Conservation (phyloP, 2,113 vertebrate genomes). For the Speoplatyrhinus poulsoni region DNA sequence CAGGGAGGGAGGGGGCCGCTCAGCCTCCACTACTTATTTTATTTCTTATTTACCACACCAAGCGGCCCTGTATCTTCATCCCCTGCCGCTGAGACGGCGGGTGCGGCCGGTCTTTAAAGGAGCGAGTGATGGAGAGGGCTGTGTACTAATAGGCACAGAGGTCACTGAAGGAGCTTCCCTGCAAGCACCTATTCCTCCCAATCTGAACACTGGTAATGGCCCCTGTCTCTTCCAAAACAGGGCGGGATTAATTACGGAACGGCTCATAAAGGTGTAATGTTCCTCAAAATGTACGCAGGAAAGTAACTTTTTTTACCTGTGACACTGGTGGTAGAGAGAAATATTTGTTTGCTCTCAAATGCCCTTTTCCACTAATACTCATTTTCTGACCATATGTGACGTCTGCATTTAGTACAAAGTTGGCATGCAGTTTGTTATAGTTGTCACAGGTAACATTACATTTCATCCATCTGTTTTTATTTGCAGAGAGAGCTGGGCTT, state of each 20-base stretch:
- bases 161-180: conserved; percentile 62
- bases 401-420: background rate
- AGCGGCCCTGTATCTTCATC: conserved; percentile 59
- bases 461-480: conserved; percentile 1
- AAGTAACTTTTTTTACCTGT: conserved; percentile 21
- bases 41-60: conserved; percentile 63
- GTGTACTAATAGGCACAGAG: conserved; percentile 64
- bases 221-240: conserved; percentile 29
- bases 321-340: background rate
- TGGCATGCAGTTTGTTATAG: conserved; percentile 7
- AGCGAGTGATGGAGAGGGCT: conserved; percentile 62
- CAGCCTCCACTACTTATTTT: conserved; percentile 40
- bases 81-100: conserved; percentile 22
- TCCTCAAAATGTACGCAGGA: conserved; percentile 45
- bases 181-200: conserved; percentile 46
- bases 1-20: conserved; percentile 53
- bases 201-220: conserved; percentile 37
- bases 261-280: conserved; percentile 40
- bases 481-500: background rate
- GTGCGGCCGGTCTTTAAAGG: conserved; percentile 65
- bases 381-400: conserved; percentile 4
- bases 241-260: conserved; percentile 52
- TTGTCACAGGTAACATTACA: conserved; percentile 15
- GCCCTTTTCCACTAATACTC: background rate
- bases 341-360: conserved; percentile 12